A percentile compares a stretch with the other conserved stretches of the same genome.
Conservation (phyloP, 1,140 invertebrate genomes). For the Colletes gigas region DNA sequence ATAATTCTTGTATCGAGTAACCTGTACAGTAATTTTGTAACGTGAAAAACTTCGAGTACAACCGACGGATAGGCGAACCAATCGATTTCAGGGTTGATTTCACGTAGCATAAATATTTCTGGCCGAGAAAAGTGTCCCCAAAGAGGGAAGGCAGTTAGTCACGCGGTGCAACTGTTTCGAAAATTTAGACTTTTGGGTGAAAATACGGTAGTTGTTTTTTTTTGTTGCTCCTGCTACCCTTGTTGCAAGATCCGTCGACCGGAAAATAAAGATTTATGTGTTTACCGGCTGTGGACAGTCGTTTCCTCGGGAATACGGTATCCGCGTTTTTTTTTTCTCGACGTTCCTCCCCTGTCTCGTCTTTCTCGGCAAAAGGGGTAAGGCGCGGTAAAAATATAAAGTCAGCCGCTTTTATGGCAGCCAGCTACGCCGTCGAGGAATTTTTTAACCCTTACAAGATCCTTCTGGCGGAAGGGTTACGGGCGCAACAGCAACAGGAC, state of each 20-base stretch:
- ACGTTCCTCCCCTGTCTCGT: too few relatives aligned
- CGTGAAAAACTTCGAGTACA: neutral
- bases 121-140: too few relatives aligned
- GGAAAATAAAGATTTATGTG: slow-evolving; percentile 69
- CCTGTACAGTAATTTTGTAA: too few relatives aligned
- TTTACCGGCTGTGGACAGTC: slow-evolving; percentile 58
- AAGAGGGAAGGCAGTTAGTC: neutral
- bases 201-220: slow-evolving; percentile 63
- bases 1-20: too few relatives aligned
- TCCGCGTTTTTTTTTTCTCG: slow-evolving; percentile 48
- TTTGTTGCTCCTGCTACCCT: slow-evolving; percentile 14
- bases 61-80: neutral
- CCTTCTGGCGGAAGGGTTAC: slow-evolving; percentile 57
- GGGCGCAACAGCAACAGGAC: neutral
- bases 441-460: slow-evolving; percentile 72
- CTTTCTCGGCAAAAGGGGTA: slow-evolving; percentile 42
- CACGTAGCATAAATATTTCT: neutral
- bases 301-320: slow-evolving; percentile 55
- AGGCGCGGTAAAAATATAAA: slow-evolving; percentile 72
- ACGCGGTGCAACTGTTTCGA: neutral
- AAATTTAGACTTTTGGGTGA: slow-evolving; percentile 60
- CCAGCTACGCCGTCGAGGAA: slow-evolving; percentile 23
- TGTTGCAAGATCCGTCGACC: slow-evolving; percentile 5
- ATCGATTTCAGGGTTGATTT: slow-evolving; percentile 18
- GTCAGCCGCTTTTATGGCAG: slow-evolving; percentile 51